Evolutionary conservation across 2,797 vertebrate genomes (phyloP), one percentile per base, ranked within the genome.

Genomic region (Xiphorhynchus erythropygius): DNA sequence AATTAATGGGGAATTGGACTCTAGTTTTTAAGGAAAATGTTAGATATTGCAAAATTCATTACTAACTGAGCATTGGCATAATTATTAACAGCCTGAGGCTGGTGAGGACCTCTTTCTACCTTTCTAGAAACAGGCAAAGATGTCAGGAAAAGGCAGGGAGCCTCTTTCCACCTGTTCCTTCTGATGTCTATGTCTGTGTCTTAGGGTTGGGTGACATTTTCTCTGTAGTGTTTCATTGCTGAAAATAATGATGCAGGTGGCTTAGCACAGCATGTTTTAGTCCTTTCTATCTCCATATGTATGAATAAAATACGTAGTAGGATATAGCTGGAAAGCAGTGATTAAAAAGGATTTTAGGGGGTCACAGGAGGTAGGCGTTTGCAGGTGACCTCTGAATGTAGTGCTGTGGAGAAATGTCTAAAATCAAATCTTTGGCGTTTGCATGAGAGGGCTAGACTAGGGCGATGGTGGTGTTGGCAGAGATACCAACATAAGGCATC

Each of bases 101-200:
- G 32, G 50, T 55, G 49, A 78, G 53, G 28, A 62, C 60, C 56
- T 80, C 49, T 85, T 85, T 84, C 9, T 80, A 14, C 42, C 39
- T 39, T 80, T 85, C 12, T 78, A 49, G 30, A 73, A 84, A 56
- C 18, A 41, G 21, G 15, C 17, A 74, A 53, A 19, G 24, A 21
- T 19, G 12, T 70, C 85, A 95, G 55, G 47, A 69, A 67, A 86
- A 87, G 39, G 55, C 70, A 93, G 77, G 90, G 67, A 94, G 41
- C 37, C 24, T 89, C 27, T 46, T 67, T 74, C 87, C 37, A 89
- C 82, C 64, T 93, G 44, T 68, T 85, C 21, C 24, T 86, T 86
- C 64, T 33, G 0, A 0, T 70, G 13, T 30, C 41, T 39, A 3
- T 18, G 46, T 39, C 23, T 42, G 30, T 53, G 12, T 68, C 16